These are phyloP conservation scores for Halictus ligatus DNA, from an alignment of 2,888 invertebrate species.

Conservation along the genomic window DNA sequence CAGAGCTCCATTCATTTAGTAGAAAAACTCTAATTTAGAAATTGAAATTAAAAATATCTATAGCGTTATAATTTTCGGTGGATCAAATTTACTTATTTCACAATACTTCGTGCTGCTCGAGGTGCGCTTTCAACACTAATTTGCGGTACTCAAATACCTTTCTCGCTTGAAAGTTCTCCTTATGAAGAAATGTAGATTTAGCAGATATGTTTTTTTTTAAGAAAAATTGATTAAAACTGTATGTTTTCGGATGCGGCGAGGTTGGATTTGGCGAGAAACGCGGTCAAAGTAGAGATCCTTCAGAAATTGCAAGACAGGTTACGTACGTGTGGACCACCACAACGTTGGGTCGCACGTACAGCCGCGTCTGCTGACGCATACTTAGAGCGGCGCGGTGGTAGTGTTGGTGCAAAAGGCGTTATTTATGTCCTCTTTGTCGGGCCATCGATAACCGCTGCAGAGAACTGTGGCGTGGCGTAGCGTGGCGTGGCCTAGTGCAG, in stretches of 20 bases:
- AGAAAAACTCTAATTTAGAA: no score
- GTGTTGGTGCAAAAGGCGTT: slow-evolving; percentile 73
- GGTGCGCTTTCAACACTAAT: no score
- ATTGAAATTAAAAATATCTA: no score
- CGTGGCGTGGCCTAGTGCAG: slow-evolving; percentile 68
- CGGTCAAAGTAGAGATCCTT: slow-evolving; percentile 32
- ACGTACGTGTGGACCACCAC: not conserved
- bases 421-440: slow-evolving; percentile 82
- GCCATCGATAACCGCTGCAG: slow-evolving; percentile 77
- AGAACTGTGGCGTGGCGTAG: slow-evolving; percentile 66
- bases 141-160: no score
- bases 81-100: no score
- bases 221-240: not conserved
- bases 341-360: not conserved
- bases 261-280: slow-evolving; percentile 6
- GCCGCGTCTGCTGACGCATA: slow-evolving; percentile 20
- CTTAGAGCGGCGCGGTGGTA: slow-evolving; percentile 8
- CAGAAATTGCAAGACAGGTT: slow-evolving; percentile 13
- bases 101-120: no score
- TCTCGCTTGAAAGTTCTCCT: no score
- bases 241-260: not conserved
- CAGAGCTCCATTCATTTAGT: no score
- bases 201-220: not conserved
- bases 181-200: not conserved
- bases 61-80: no score